Conservation (phyloP, 2,797 vertebrate species). For the Pogoniulus pusillus region DNA sequence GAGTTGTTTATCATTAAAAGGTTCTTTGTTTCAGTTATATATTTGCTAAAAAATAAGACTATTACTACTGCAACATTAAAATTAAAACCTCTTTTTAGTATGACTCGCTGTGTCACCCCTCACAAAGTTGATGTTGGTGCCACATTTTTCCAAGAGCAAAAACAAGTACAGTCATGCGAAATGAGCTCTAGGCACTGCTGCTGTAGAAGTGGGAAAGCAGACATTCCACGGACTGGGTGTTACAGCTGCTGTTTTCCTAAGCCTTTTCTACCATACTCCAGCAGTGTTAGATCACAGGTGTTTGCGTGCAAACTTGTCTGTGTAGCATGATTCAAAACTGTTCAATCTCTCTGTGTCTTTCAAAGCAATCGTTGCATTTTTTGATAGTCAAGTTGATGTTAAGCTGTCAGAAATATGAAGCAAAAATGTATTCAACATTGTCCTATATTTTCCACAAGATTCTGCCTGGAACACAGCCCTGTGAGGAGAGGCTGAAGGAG, state of each 20-base stretch:
- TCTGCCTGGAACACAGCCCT: no score
- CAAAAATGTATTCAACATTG: not conserved
- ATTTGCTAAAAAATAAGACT: not conserved
- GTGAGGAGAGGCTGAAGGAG: no score
- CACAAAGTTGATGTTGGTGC: not conserved
- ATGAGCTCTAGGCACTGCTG: not conserved
- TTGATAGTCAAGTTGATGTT: not conserved
- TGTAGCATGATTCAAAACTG: not conserved
- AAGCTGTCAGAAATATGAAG: not conserved
- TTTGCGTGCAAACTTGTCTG: not conserved
- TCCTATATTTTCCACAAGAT: not conserved
- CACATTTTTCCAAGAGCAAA: slow-evolving; percentile 7
- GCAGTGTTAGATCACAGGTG: not conserved
- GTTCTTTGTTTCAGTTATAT: not conserved
- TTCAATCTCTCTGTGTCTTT: not conserved
- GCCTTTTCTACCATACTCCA: not conserved
- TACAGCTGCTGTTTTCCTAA: not conserved
- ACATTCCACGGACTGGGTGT: not conserved
- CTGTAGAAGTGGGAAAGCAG: not conserved
- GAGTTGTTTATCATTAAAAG: not conserved
- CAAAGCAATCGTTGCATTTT: not conserved
- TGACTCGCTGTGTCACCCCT: not conserved
- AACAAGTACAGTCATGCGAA: slow-evolving; percentile 22
- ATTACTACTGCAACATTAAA: not conserved
- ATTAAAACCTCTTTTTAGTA: not conserved